Evolutionary conservation across 2,888 invertebrate genomes (phyloP).

Genomic region (Penaeus monodon): DNA sequence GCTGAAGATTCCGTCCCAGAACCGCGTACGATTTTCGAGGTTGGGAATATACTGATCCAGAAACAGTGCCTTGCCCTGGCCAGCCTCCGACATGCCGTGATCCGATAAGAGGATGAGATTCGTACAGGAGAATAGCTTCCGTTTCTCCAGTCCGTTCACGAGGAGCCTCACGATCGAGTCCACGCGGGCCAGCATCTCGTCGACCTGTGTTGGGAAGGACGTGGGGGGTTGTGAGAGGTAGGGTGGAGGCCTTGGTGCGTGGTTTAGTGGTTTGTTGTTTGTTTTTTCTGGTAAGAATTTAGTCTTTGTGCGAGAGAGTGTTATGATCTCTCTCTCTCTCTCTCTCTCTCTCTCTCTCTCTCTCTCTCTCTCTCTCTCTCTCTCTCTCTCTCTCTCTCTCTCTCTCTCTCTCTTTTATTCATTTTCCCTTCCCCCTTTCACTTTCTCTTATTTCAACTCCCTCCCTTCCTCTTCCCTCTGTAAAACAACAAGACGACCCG

Average conservation of each 20-base stretch:
- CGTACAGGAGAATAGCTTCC: slow-evolving; percentile 67
- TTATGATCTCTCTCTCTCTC: no score
- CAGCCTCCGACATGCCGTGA: slow-evolving; percentile 67
- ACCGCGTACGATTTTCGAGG: slow-evolving; percentile 42
- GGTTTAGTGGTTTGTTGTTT: no score
- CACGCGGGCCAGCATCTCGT: slow-evolving; percentile 64
- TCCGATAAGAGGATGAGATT: slow-evolving; percentile 68
- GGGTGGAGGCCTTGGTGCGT: no score
- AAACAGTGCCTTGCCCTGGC: slow-evolving; percentile 35
- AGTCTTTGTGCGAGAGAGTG: neutral
- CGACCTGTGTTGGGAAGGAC: slow-evolving; percentile 41
- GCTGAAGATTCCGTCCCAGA: slow-evolving; percentile 58
- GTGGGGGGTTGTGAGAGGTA: no score
- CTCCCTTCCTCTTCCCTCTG: neutral
- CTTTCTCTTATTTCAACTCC: neutral
- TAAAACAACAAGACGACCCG: neutral
- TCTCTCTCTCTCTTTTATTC: neutral
- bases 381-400: no score
- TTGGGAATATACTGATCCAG: slow-evolving; percentile 48
- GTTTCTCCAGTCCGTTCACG: slow-evolving; percentile 66
- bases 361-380: no score
- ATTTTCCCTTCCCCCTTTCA: neutral
- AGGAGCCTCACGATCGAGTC: slow-evolving; percentile 67
- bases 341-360: no score
- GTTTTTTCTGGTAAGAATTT: no score